phyloP scores from a whole-genome alignment of 2,113 vertebrate species.

The Thamnaconus septentrionalis region DNA sequence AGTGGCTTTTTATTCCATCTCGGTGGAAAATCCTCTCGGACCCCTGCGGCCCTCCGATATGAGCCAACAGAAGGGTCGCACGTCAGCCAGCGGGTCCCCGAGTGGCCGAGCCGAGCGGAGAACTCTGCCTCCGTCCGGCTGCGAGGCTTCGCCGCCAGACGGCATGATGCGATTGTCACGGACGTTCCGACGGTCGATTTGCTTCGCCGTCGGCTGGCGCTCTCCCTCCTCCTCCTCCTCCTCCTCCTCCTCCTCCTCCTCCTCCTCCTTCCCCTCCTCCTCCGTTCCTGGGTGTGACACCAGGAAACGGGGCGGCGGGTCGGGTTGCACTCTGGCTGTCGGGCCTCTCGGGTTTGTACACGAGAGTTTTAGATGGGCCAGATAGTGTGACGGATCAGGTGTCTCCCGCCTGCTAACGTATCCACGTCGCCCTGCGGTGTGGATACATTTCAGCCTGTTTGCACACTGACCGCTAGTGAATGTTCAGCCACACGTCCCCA shows the following conservation, averaged over 20 bases:
- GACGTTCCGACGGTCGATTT: no score
- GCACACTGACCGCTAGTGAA: not conserved
- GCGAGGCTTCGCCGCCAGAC: no score
- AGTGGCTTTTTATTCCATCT: not conserved
- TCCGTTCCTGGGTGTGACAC: slow-evolving; percentile 11
- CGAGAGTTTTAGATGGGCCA: slow-evolving; percentile 50
- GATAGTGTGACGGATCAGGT: slow-evolving; percentile 54
- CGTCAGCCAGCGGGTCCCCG: slow-evolving; percentile 26
- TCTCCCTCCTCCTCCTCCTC: no score
- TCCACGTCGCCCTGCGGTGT: slow-evolving; percentile 16
- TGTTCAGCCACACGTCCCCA: no score
- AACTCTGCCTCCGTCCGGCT: not conserved
- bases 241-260: no score
- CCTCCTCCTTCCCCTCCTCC: not conserved
- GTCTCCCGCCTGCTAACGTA: slow-evolving; percentile 38
- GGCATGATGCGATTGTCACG: no score
- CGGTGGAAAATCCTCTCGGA: slow-evolving; percentile 20
- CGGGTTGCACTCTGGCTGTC: slow-evolving; percentile 21
- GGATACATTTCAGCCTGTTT: slow-evolving; percentile 15
- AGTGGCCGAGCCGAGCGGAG: not conserved
- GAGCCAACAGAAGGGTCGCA: slow-evolving; percentile 21
- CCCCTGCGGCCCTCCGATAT: slow-evolving; percentile 14
- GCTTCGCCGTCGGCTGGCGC: no score
- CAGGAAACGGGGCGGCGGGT: slow-evolving; percentile 46
- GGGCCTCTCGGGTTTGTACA: slow-evolving; percentile 44